Base-by-base conservation (phyloP, 2,797 vertebrate species). In the Ceryle rudis region DNA sequence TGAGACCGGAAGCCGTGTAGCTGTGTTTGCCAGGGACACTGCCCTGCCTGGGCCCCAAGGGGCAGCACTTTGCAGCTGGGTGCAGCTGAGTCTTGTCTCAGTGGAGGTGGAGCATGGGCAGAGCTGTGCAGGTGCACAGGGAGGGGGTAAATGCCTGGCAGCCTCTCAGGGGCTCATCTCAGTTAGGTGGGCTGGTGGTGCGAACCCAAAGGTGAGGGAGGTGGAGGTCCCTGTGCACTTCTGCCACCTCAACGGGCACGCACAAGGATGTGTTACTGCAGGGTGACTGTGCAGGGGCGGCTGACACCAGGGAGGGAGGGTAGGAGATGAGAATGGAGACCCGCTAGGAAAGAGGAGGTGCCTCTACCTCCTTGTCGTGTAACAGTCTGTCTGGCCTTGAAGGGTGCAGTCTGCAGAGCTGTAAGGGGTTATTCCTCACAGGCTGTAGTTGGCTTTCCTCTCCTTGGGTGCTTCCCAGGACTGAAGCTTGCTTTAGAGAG, bases 1-100 rank as follows among this genome's bases (percentile, higher is more conserved):
- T 54, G 14, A 86, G 66, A 28, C 54, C 81, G 54, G 17, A 25
- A 84, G 66, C 37, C 58, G 10, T 4, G 1, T 2, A 29, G 39
- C 64, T 62, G 37, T 12, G 0, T 49, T 57, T 0, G 3, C n/a
- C 0, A 0, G 67, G 46, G 47, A 2, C 7, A 1, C 25, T 78
- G 87, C 20, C 29, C 42, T 0, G 0, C 47, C 60, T 20, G 2
- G 46, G 70, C 70, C 73, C 35, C 0, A 0, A 83, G 47, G 35
- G n/a, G 37, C 5, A 1, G 47, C 22, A 1, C 71, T 78, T 47
- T 2, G 3, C 69, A 60, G 80, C 39, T 3, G 2, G 51, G 33
- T 44, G 15, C 0, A 1, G 33, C 72, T 58, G 31, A 37, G 70
- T 16, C 1, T 0, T 21, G 6, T 31, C 67, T 28, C 0, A 0